Evolutionary conservation across 2,797 vertebrate genomes (phyloP).

Genomic region (Dryobates pubescens): DNA sequence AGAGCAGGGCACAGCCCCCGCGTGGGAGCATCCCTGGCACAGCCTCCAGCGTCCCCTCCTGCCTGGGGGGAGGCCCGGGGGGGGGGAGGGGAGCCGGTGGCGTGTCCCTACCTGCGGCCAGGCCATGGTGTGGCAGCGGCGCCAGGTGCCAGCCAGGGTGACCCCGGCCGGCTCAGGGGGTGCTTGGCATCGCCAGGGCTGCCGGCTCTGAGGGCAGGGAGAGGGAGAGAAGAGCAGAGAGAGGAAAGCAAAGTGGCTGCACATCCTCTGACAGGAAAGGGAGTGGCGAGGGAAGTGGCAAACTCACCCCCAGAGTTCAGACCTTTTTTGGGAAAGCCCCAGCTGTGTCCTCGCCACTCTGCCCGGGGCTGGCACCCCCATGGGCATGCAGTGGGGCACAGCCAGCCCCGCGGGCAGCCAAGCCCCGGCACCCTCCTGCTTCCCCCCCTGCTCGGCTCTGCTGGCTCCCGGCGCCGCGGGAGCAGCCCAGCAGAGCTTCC

Average conservation of each 20-base stretch:
- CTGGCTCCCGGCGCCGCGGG: rapidly evolving
- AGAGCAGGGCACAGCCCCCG: neutral
- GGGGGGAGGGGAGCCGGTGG: rapidly evolving
- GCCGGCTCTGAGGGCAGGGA: neutral
- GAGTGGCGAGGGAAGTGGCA: slow-evolving; percentile 75
- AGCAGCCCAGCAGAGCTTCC: neutral
- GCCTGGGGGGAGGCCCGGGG: neutral
- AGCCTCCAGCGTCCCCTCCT: rapidly evolving
- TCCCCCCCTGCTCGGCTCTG: neutral
- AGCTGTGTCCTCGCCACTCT: neutral
- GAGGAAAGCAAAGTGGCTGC: slow-evolving; percentile 46
- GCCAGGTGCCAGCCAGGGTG: neutral
- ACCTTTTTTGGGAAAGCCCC: slow-evolving; percentile 76
- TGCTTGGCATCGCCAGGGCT: neutral
- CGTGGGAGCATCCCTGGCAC: neutral
- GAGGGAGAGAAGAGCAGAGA: slow-evolving; percentile 35
- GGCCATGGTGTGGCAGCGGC: neutral
- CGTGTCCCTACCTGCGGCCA: slow-evolving; percentile 20
- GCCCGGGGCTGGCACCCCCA: rapidly evolving
- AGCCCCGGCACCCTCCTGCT: neutral
- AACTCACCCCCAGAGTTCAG: slow-evolving; percentile 59
- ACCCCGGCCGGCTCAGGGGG: slow-evolving; percentile 8
- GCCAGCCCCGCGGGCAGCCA: rapidly evolving
- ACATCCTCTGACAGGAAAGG: slow-evolving; percentile 74
- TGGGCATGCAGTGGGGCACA: neutral